A percentile compares a stretch with the other conserved stretches of the same genome.
phyloP scores from a whole-genome alignment of 2,888 invertebrate genomes.

The Chymomyza procnemis region DNA sequence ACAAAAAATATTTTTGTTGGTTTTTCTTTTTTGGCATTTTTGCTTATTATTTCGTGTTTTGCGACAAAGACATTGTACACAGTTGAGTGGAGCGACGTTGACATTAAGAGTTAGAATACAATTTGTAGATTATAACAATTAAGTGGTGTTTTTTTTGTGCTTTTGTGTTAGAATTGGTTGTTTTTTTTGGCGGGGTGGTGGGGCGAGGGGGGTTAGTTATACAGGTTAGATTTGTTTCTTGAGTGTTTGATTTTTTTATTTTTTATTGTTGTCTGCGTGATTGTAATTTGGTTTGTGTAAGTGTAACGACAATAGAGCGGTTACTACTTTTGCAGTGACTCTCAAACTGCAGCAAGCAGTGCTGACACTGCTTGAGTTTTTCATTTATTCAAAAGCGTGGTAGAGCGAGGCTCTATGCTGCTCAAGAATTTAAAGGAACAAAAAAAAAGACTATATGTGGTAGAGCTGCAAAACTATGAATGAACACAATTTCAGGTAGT shows the following conservation, averaged over 20 bases:
- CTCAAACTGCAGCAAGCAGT: not conserved
- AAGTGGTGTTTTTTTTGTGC: not conserved
- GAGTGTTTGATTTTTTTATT: too few species aligned
- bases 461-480: too few species aligned
- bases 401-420: too few species aligned
- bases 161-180: not conserved
- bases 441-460: too few species aligned
- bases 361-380: not conserved
- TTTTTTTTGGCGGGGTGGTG: not conserved
- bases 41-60: slow-evolving; percentile 16
- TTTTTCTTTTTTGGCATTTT: slow-evolving; percentile 40
- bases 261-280: slow-evolving; percentile 6
- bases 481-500: too few species aligned
- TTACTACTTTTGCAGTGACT: not conserved
- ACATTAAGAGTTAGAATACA: slow-evolving; percentile 14
- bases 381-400: not conserved
- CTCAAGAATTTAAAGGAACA: too few species aligned
- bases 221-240: not conserved
- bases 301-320: not conserved
- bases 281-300: not conserved
- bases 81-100: slow-evolving; percentile 22
- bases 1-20: slow-evolving; percentile 61
- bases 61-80: slow-evolving; percentile 14
- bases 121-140: not conserved
- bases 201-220: not conserved